Conservation (phyloP, 1,140 invertebrate species). For the Lerema accius region DNA sequence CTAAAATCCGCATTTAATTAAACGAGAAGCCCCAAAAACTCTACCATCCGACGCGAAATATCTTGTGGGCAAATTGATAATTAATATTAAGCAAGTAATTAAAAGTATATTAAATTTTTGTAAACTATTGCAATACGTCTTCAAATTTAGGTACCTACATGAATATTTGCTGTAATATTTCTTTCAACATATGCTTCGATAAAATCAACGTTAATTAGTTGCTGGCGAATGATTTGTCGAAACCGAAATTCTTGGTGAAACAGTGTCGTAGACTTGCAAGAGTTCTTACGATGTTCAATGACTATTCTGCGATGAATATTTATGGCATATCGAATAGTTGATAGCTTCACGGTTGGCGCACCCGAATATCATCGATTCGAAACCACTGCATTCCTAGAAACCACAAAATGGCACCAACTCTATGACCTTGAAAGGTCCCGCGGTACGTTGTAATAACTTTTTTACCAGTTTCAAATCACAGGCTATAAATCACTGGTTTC, state of each 20-base stretch:
- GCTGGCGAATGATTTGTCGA: slow-evolving; percentile 8
- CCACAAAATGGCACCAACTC: slow-evolving; percentile 37
- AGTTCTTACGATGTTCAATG: slow-evolving; percentile 14
- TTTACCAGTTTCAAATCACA: too few species aligned
- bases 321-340: slow-evolving; percentile 38
- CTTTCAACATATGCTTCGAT: slow-evolving; percentile 14
- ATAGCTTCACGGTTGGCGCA: slow-evolving; percentile 45
- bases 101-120: not conserved
- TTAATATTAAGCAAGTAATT: not conserved
- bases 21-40: not conserved
- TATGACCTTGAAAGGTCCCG: slow-evolving; percentile 40
- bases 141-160: not conserved
- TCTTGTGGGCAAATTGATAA: not conserved
- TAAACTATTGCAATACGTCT: not conserved
- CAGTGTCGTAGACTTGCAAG: slow-evolving; percentile 9
- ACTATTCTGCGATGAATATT: slow-evolving; percentile 36
- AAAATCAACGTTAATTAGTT: slow-evolving; percentile 14
- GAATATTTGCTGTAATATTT: not conserved
- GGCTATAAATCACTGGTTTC: slow-evolving; percentile 42
- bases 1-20: not conserved
- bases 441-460: slow-evolving; percentile 8
- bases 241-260: slow-evolving; percentile 36
- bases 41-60: not conserved
- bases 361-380: slow-evolving; percentile 43
- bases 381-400: slow-evolving; percentile 42